Evolutionary conservation across 2,797 vertebrate species (phyloP).

Genomic region (Tapera naevia): DNA sequence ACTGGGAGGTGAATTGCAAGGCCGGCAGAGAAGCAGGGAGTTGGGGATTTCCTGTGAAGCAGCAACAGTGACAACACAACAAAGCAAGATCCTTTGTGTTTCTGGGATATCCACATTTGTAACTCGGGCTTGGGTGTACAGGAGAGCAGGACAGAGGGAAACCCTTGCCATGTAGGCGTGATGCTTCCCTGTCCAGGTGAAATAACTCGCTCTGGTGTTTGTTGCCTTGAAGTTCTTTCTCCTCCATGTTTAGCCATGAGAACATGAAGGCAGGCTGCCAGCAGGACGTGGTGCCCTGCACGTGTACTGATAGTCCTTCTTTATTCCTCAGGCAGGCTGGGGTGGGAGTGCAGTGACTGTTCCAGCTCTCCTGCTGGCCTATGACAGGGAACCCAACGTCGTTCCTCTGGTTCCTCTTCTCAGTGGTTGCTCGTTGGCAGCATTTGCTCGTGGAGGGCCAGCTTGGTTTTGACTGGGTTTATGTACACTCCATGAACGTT

Average conservation of each 20-base stretch:
- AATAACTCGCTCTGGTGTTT: neutral
- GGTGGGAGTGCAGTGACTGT: neutral
- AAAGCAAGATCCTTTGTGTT: neutral
- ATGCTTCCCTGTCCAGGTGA: neutral
- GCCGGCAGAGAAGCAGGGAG: neutral
- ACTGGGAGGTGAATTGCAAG: neutral
- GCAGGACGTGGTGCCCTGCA: neutral
- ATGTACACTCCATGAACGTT: neutral
- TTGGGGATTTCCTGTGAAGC: neutral
- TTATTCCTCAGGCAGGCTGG: neutral
- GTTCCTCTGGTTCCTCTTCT: neutral
- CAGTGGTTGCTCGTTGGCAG: neutral
- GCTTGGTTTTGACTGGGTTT: neutral
- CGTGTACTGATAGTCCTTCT: accelerated
- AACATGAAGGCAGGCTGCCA: neutral
- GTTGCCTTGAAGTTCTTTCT: neutral
- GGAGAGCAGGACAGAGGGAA: neutral
- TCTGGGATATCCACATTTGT: neutral
- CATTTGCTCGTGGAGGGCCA: neutral
- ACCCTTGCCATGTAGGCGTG: neutral
- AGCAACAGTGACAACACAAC: neutral
- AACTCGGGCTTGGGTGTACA: accelerated
- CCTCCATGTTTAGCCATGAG: neutral
- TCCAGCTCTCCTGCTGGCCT: neutral
- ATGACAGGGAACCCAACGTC: neutral